Base-by-base conservation (phyloP, 2,888 invertebrate genomes). In the Sarcophaga carnaria region DNA sequence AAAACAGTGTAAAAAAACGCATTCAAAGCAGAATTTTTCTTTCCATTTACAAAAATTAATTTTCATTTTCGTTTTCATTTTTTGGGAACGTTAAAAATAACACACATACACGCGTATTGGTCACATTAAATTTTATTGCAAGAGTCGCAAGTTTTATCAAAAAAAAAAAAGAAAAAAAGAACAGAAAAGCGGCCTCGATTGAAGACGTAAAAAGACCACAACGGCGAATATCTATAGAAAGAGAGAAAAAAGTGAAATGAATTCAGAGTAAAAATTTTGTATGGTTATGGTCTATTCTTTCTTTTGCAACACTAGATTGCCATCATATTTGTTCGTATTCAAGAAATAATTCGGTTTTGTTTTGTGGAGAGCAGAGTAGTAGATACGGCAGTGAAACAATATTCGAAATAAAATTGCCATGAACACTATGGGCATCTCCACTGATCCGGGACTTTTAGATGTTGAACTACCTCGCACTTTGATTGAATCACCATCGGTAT, bases 401-500 rank as follows among this genome's bases (percentile, higher is more conserved):
- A 20, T 54, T 59, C 4, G 27, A 14, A 11, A 37, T 49, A 64
- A 71, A 27, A 74, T 25, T 66, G 85, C 74, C 72, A 90, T 91
- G 91, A 90, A 90, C 78, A 90, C 88, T 37, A 91, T 93, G 91
- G 92, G 91, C 27, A 91, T 93, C 77, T 92, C 92, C 45, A 93
- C 93, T 67, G 93, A 93, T 89, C 91, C 93, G 59, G 89, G 91
- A 72, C 89, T 93, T 71, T 88, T 93, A 17, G 92, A 92, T 88
- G 93, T 93, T 62, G 91, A 92, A 86, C 88, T 93, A 80, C 91
- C 93, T 12, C 89, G 86, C 66, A 88, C 90, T 45, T 88, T 93
- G 4, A 91, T 91, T 22, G 92, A 92, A 87, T 93, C 93, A 14
- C 92, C 93, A 14, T 93, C 93, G 5, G 92, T 91, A 54, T 92